Evolutionary conservation across 2,888 invertebrate genomes (phyloP).

Genomic region (Drosophila mulleri): DNA sequence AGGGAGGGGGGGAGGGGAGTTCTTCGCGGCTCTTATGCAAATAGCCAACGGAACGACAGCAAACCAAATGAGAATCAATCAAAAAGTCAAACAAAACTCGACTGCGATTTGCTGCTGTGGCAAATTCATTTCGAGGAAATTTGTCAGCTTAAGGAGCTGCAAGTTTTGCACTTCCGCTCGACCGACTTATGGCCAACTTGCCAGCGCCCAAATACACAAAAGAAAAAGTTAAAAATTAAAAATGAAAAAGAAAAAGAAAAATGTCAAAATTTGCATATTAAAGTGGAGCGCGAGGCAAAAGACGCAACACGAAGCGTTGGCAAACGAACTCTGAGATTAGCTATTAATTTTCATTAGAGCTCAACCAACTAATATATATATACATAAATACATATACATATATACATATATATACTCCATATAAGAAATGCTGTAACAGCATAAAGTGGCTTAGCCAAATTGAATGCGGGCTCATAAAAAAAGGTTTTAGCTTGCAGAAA

Average conservation of each 20-base stretch:
- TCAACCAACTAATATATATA: slow-evolving; percentile 1
- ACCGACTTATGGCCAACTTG: slow-evolving; percentile 40
- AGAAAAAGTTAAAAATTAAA: not conserved
- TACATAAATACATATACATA: not conserved
- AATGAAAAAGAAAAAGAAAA: not conserved
- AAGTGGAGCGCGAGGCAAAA: slow-evolving; percentile 5
- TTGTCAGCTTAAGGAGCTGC: slow-evolving; percentile 22
- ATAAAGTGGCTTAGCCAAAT: slow-evolving; percentile 35
- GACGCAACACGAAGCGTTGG: not conserved
- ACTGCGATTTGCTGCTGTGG: slow-evolving; percentile 8
- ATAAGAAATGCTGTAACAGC: not conserved
- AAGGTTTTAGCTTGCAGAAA: not conserved
- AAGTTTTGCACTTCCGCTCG: slow-evolving; percentile 38
- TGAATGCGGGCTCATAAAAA: slow-evolving; percentile 26
- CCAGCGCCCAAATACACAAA: not conserved
- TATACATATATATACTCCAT: not conserved
- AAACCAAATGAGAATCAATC: slow-evolving; percentile 42
- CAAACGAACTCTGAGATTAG: slow-evolving; percentile 37
- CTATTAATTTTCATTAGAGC: slow-evolving; percentile 63
- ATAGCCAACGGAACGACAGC: not conserved
- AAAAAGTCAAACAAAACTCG: slow-evolving; percentile 47
- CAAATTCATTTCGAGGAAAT: slow-evolving; percentile 31
- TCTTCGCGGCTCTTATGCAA: not conserved
- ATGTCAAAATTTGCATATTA: slow-evolving; percentile 57
- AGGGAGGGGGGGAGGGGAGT: not conserved